These are phyloP conservation scores for Plebejus melissa DNA, from an alignment of 2,888 invertebrate species.

Conservation along the genomic window DNA sequence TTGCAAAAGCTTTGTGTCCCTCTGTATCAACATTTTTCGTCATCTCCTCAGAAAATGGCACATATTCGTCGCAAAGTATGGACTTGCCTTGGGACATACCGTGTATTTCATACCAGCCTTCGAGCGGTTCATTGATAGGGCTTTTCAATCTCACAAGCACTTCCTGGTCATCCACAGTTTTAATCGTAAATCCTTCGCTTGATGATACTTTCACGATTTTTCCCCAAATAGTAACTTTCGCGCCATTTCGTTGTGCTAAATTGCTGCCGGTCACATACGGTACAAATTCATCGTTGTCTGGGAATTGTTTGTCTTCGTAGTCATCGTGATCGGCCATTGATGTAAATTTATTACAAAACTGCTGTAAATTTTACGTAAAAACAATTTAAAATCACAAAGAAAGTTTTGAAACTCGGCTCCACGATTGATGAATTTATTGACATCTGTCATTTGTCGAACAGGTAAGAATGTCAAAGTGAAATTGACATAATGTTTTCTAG, in stretches of 20 bases:
- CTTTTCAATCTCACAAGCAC: conserved; percentile 59
- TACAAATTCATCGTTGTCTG: conserved; percentile 70
- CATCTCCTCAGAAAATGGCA: conserved; percentile 60
- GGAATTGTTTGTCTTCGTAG: conserved; percentile 69
- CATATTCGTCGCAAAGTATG: conserved; percentile 68
- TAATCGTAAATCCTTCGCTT: conserved; percentile 66
- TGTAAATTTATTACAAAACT: background rate
- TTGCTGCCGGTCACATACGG: conserved; percentile 72
- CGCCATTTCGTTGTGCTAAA: conserved; percentile 66
- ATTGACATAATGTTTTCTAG: too few species aligned
- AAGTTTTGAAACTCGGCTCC: background rate
- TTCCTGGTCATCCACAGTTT: conserved; percentile 71
- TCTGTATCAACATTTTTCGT: conserved; percentile 64
- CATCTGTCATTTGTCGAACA: too few species aligned
- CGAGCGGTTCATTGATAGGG: conserved; percentile 62
- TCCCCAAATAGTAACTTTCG: conserved; percentile 70
- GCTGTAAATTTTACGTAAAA: background rate
- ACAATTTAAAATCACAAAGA: background rate
- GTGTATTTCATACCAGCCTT: conserved; percentile 73
- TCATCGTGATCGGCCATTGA: conserved; percentile 68
- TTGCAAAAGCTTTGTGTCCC: conserved; percentile 65
- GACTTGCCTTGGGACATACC: conserved; percentile 69
- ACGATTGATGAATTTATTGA: too few species aligned
- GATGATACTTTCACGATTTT: conserved; percentile 68
- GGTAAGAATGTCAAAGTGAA: too few species aligned